These are phyloP conservation scores for Graphium colonna DNA, from an alignment of 2,888 invertebrate genomes.

Conservation along the genomic window DNA sequence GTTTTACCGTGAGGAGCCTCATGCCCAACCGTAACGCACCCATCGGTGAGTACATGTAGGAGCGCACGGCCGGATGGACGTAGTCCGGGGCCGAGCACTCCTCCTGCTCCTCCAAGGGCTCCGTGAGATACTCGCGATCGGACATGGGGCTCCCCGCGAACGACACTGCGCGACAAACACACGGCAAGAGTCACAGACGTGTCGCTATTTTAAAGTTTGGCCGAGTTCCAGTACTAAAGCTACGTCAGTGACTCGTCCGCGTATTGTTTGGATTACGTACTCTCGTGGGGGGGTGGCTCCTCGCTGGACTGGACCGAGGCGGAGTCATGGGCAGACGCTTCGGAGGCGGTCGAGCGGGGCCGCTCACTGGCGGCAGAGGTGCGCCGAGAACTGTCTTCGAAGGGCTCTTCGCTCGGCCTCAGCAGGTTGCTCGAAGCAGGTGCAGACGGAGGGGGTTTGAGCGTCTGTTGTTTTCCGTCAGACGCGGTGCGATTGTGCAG, in stretches of 20 bases:
- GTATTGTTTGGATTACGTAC: conserved; percentile 63
- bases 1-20: conserved; percentile 42
- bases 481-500: conserved; percentile 64
- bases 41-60: conserved; percentile 78
- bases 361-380: conserved; percentile 67
- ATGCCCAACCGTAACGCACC: conserved; percentile 64
- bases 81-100: conserved; percentile 64
- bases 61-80: conserved; percentile 75
- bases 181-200: conserved; percentile 68
- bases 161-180: conserved; percentile 76
- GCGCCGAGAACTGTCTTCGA: conserved; percentile 51
- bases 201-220: conserved; percentile 76
- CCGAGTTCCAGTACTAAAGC: conserved; percentile 66
- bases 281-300: conserved; percentile 71
- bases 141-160: conserved; percentile 72
- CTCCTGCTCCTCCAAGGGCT: conserved; percentile 69
- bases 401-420: conserved; percentile 45
- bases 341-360: conserved; percentile 71
- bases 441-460: conserved; percentile 52
- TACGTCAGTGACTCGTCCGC: conserved; percentile 72
- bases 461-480: conserved; percentile 54
- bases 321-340: conserved; percentile 71
- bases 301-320: conserved; percentile 75
- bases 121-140: conserved; percentile 75
- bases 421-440: conserved; percentile 48